Base-by-base conservation (phyloP, 2,888 invertebrate species). In the Eilema depressum region DNA sequence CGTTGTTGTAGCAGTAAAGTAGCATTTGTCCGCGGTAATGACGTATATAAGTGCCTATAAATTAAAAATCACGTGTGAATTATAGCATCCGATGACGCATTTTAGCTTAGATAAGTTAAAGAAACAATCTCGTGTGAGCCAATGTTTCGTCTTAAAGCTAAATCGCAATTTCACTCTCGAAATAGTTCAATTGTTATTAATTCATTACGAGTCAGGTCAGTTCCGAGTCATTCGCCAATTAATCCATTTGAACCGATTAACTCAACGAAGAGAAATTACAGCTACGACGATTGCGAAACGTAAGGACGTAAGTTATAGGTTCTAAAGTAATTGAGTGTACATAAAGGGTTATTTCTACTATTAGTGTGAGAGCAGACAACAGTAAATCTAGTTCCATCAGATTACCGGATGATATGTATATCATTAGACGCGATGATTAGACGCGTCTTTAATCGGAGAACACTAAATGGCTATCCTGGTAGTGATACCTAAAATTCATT, bases 191-290 rank as follows among this genome's bases (percentile, higher is more conserved):
- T 73, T 77, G 73, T 68, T 61, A 74, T 80, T 76, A 82, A 82
- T 75, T 75, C 72, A 81, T 75, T 73, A 74, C 65, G 47, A 65
- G 64, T 61, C 63, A 59, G 63, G 30, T 60, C 69, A 67, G 74
- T 74, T 79, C 61, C 69, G 23, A 73, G 81, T 75, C 73, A 81
- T 82, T 82, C 78, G 74, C 73, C 83, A 82, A 82, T 81, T 82
- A 83, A 76, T 77, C 68, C 72, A 81, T 83, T 83, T 74, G 71
- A 61, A 53, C 60, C 70, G 65, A 75, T 76, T 82, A 78, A 69
- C 73, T 56, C 17, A 66, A 65, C 53, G 69, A 56, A 30, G 47
- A 68, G 57, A 60, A 62, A 41, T 53, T 68, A 69, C 62, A 53
- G 12, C n/a, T 74, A 68, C 76, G 57, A 65, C 68, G 60, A 20